Evolutionary conservation across 2,113 vertebrate genomes (phyloP), one percentile per base, ranked within the genome.

Genomic region (Podarcis cretensis): DNA sequence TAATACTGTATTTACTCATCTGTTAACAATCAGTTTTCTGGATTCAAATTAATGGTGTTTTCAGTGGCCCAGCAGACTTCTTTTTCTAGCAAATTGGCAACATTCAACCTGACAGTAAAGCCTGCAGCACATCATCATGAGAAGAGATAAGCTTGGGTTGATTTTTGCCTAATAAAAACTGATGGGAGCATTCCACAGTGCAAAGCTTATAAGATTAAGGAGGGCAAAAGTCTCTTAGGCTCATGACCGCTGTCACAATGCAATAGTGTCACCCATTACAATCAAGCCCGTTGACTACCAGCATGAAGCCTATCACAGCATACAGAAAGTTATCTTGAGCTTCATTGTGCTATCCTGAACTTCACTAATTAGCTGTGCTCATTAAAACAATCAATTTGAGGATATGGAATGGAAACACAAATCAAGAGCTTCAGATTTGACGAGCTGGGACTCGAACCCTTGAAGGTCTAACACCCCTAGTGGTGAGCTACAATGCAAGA

Each of bases 21-120:
- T 90, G 48, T 86, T n/a, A 68, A 89, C 77, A 88, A 5, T 1
- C 89, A 74, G 10, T 69, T 90, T 83, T 74, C 85, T 87, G 87
- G 87, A 90, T 73, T 86, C 71, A 35, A 21, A 2, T 4, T 81
- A 18, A 4, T 69, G 27, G 75, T 86, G 85, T 87, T 89, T 90
- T 89, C 74, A 30, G 1, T 65, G 73, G 71, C 20, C 54, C 73
- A 81, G 76, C 86, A 13, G 2, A 57, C 16, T 68, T 68, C 0
- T 84, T 75, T 84, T 37, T n/a, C 91, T 14, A 1, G 1, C 40
- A 63, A 1, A 73, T 75, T 77, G 87, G 8, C 32, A 78, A 40
- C 77, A 80, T 59, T 80, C 18, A 86, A 81, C 82, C 87, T 82
- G 85, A 74, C 14, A 57, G 43, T 18, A 48, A 37, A 77, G 32